These are phyloP conservation scores for Drosophila multiciliata DNA, from an alignment of 2,888 invertebrate species.

Conservation along the genomic window DNA sequence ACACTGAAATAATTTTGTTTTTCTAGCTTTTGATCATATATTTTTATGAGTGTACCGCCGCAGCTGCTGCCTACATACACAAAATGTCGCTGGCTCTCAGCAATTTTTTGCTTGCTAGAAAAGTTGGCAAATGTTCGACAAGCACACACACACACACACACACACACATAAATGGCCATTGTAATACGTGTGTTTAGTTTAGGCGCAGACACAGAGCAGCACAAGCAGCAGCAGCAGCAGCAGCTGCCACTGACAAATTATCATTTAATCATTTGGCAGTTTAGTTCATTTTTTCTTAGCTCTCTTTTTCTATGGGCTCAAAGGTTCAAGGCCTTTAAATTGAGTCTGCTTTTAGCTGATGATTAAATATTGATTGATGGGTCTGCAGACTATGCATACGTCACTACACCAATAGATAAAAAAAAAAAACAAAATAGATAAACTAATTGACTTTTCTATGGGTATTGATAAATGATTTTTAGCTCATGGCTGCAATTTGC, in stretches of 20 bases:
- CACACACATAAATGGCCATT: background rate
- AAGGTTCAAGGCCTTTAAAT: conserved; percentile 54
- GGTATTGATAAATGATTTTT: conserved; percentile 35
- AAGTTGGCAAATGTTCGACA: conserved; percentile 24
- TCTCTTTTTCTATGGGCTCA: background rate
- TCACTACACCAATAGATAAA: conserved; percentile 6
- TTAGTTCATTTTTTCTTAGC: conserved; percentile 23
- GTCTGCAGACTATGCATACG: conserved; percentile 1
- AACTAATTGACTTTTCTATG: conserved; percentile 32
- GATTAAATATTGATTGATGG: conserved; percentile 57
- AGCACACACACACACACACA: conserved; percentile 9
- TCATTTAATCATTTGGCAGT: conserved; percentile 71
- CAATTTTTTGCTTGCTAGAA: conserved; percentile 40
- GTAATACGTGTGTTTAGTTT: conserved; percentile 45
- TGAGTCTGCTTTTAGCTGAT: conserved; percentile 37
- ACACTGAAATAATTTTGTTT: background rate
- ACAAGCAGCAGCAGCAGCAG: conserved; percentile 35
- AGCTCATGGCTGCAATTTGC: background rate
- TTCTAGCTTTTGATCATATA: background rate
- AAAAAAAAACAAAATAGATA: background rate
- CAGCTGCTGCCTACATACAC: background rate
- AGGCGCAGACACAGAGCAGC: conserved; percentile 30
- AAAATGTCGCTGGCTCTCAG: conserved; percentile 10
- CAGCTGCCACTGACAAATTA: conserved; percentile 72
- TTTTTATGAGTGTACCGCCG: background rate